phyloP scores from a whole-genome alignment of 2,797 vertebrate species.

The Chromis chromis region DNA sequence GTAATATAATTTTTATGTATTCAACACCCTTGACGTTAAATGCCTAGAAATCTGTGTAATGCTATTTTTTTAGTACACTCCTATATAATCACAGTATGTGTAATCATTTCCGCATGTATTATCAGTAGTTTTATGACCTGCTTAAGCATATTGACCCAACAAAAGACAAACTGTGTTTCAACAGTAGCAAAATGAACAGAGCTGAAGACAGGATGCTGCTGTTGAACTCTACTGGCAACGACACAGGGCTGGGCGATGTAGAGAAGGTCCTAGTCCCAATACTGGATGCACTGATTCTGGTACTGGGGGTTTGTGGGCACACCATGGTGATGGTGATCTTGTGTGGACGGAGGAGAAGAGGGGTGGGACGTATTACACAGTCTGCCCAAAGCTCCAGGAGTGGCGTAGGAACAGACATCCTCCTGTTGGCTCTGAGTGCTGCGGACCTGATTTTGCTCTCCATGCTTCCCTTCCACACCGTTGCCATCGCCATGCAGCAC shows the following conservation, averaged over 20 bases:
- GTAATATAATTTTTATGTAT: not conserved
- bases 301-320: conserved; percentile 80
- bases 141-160: conserved; percentile 25
- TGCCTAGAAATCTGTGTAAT: conserved; percentile 23
- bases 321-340: conserved; percentile 81
- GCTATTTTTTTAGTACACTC: conserved; percentile 31
- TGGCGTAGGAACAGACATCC: conserved; percentile 77
- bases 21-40: not conserved
- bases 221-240: conserved; percentile 63
- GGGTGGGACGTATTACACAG: not conserved
- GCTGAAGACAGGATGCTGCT: conserved; percentile 49
- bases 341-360: conserved; percentile 60
- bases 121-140: conserved; percentile 65
- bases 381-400: conserved; percentile 42
- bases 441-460: conserved; percentile 83
- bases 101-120: conserved; percentile 47
- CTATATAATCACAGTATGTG: conserved; percentile 26
- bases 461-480: conserved; percentile 82
- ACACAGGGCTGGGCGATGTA: conserved; percentile 34
- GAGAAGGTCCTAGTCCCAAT: conserved; percentile 81
- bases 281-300: conserved; percentile 79
- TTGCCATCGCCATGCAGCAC: conserved; percentile 70
- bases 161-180: conserved; percentile 16
- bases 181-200: conserved; percentile 25
- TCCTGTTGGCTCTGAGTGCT: conserved; percentile 82